Base-by-base conservation (phyloP, 2,888 invertebrate species). In the Antitype chi region DNA sequence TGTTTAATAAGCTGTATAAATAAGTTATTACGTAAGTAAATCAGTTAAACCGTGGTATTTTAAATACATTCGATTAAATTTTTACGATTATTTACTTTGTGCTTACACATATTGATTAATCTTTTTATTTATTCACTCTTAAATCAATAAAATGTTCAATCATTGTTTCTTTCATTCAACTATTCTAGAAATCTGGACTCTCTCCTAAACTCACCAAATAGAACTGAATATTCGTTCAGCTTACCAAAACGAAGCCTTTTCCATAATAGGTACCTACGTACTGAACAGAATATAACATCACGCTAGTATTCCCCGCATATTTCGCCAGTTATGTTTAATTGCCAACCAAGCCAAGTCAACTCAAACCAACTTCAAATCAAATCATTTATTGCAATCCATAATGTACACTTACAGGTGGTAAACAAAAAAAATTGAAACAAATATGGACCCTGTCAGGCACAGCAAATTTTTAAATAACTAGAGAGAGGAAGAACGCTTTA, bases 61-160 rank as follows among this genome's bases (percentile, higher is more conserved):
- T 32, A 43, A n/a, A 53, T 60, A 25, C 25, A 72, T 32, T 68
- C 25, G 52, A 68, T 67, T 70, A 28, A 38, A 20, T 32, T 57
- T 81, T 55, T 72, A 71, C 52, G 64, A 32, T 55, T 69, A 64
- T 67, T 59, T 52, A 60, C 15, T 77, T 23, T 81, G 69, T 76
- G 69, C 59, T 62, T 69, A 64, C 59, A 81, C 68, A 77, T 81
- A 71, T 67, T 67, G 7, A 81, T 69, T 43, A 55, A 32, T 20
- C 4, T 17, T 23, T 55, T 38, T 55, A 53, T 38, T 63, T 69
- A 15, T 53, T 43, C 0, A 23, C n/a, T 6, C 15, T 9, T 20
- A 15, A 57, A 70, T 20, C 6, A 5, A 52, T 25, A 5, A 5
- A 20, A 25, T 38, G n/a, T 7, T 52, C 6, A 43, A 52, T 20